Percentiles rank a stretch among this genome's conserved stretches.
phyloP scores from a whole-genome alignment of 2,113 vertebrate species.

The Sturnus vulgaris region DNA sequence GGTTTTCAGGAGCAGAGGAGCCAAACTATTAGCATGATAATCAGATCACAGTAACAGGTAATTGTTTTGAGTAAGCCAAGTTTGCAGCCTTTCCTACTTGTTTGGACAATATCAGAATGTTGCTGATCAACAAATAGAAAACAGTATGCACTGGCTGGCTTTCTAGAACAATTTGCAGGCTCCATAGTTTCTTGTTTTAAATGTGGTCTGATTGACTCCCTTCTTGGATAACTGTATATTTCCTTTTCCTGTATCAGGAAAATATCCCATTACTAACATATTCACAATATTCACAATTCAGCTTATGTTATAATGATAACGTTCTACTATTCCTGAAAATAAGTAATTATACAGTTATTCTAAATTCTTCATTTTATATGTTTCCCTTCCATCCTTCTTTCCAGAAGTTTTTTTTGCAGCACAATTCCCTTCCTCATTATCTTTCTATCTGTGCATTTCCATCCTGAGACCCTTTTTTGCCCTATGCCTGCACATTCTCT shows the following conservation, averaged over 20 bases:
- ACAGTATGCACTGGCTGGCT: not conserved
- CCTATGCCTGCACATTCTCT: not conserved
- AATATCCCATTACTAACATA: not conserved
- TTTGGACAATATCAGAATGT: constrained; percentile 56
- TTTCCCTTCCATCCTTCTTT: not conserved
- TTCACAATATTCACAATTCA: not conserved
- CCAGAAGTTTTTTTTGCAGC: not conserved
- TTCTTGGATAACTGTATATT: not conserved
- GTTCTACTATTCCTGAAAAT: not conserved
- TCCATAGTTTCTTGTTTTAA: not conserved
- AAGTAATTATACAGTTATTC: not conserved
- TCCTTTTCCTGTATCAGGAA: not conserved
- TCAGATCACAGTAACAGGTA: constrained; percentile 24
- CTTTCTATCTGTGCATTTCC: not conserved
- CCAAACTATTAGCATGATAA: constrained; percentile 54
- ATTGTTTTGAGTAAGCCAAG: constrained; percentile 48
- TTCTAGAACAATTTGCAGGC: constrained; percentile 2
- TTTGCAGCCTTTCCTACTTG: constrained; percentile 48
- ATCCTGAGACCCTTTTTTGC: not conserved
- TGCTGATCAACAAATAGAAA: constrained; percentile 50
- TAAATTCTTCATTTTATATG: not conserved
- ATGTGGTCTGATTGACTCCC: not conserved
- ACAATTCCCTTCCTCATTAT: not conserved
- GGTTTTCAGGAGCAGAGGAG: constrained; percentile 36
- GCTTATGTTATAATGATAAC: not conserved